phyloP scores from a whole-genome alignment of 2,797 vertebrate species.

The Anableps anableps region DNA sequence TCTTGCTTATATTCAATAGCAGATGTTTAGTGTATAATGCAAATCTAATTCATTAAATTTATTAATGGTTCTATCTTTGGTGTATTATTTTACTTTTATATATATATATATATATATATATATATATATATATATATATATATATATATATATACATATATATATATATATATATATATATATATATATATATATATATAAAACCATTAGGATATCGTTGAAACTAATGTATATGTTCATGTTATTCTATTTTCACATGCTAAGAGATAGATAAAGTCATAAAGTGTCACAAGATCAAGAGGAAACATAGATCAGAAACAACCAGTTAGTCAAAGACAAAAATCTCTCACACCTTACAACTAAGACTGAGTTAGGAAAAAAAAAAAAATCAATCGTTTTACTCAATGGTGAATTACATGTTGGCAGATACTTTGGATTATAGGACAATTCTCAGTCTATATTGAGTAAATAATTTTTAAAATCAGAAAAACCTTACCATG shows the following conservation, averaged over 20 bases:
- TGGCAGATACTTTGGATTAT: slow-evolving; percentile 69
- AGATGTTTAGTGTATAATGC: neutral
- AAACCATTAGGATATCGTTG: too few species aligned
- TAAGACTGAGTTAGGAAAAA: neutral
- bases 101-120: too few species aligned
- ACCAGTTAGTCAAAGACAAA: neutral
- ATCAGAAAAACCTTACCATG: slow-evolving; percentile 10
- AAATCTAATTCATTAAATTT: neutral
- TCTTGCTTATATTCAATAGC: too few species aligned
- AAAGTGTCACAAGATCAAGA: neutral
- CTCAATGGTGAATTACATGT: slow-evolving; percentile 19
- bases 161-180: too few species aligned
- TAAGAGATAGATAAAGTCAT: neutral
- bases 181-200: too few species aligned
- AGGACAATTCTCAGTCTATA: slow-evolving; percentile 60
- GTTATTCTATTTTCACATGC: neutral
- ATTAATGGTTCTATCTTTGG: too few species aligned
- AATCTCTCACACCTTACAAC: neutral
- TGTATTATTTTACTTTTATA: too few species aligned
- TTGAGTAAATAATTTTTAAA: slow-evolving; percentile 68
- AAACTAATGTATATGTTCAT: neutral
- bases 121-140: too few species aligned
- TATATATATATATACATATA: too few species aligned
- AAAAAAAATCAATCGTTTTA: slow-evolving; percentile 55
- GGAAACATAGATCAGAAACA: neutral